phyloP scores from a whole-genome alignment of 2,113 vertebrate genomes.

The Scytalopus superciliaris region DNA sequence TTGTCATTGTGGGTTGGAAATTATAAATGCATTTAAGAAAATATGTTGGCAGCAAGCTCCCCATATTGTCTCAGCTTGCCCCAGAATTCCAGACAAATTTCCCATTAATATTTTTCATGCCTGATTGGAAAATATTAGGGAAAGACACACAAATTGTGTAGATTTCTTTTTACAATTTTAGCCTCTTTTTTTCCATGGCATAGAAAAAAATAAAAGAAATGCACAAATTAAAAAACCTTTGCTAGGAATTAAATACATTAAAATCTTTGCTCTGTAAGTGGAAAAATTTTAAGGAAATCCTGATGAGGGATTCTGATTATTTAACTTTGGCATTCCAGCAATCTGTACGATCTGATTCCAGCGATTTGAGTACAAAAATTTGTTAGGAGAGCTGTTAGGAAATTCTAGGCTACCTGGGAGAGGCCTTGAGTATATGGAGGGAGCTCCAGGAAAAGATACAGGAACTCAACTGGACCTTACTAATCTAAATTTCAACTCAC shows the following conservation, averaged over 20 bases:
- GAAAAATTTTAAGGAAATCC: background rate
- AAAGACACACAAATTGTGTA: background rate
- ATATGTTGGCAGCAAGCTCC: slow-evolving; percentile 8
- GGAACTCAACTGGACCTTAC: background rate
- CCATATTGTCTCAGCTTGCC: slow-evolving; percentile 15
- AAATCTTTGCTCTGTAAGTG: background rate
- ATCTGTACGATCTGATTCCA: slow-evolving; percentile 18
- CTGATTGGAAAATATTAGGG: background rate
- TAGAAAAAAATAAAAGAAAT: background rate
- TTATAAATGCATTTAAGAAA: slow-evolving; percentile 24
- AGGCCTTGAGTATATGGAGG: background rate
- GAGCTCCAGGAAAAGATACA: background rate
- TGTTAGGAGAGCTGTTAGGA: background rate
- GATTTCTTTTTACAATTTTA: background rate
- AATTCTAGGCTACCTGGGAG: background rate
- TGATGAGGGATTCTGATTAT: background rate
- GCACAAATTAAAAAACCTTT: background rate
- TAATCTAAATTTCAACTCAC: background rate
- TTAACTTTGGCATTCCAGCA: slow-evolving; percentile 21
- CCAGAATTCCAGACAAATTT: background rate
- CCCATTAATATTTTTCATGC: background rate
- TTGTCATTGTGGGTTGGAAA: background rate
- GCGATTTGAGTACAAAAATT: background rate
- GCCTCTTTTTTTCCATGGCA: background rate
- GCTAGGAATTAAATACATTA: background rate